phyloP scores from a whole-genome alignment of 2,888 invertebrate genomes.

The Cryptophagus acutangulus region DNA sequence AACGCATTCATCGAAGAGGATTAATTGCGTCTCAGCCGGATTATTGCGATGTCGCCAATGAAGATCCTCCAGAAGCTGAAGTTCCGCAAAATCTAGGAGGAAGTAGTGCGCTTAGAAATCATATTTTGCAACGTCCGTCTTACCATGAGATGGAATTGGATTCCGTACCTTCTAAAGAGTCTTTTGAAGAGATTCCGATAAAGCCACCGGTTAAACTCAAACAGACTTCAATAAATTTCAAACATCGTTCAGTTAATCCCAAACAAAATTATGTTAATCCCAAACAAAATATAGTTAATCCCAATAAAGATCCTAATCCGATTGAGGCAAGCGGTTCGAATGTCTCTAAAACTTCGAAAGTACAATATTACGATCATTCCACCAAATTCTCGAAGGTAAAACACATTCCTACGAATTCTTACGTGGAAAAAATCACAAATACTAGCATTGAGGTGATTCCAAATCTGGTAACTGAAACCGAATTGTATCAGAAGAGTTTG shows the following conservation, averaged over 20 bases:
- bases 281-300: conserved; percentile 1
- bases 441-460: conserved; percentile 36
- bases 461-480: conserved; percentile 31
- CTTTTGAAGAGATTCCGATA: not conserved
- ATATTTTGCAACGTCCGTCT: conserved; percentile 1
- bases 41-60: conserved; percentile 24
- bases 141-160: too few relatives aligned
- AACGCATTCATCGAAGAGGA: conserved; percentile 38
- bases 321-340: conserved; percentile 1
- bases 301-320: conserved; percentile 1
- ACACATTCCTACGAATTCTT: conserved; percentile 36
- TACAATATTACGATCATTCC: conserved; percentile 50
- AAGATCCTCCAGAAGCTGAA: conserved; percentile 14
- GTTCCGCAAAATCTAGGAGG: too few relatives aligned
- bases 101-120: too few relatives aligned
- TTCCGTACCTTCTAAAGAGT: not conserved
- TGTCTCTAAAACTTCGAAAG: conserved; percentile 25
- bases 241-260: too few relatives aligned
- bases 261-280: not conserved
- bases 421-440: conserved; percentile 41
- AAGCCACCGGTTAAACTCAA: conserved; percentile 5
- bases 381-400: conserved; percentile 43
- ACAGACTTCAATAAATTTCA: conserved; percentile 3
- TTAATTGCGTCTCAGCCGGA: conserved; percentile 23
- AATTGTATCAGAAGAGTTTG: conserved; percentile 32